Conservation (phyloP, 2,888 invertebrate genomes). For the Cephus sareptanus region DNA sequence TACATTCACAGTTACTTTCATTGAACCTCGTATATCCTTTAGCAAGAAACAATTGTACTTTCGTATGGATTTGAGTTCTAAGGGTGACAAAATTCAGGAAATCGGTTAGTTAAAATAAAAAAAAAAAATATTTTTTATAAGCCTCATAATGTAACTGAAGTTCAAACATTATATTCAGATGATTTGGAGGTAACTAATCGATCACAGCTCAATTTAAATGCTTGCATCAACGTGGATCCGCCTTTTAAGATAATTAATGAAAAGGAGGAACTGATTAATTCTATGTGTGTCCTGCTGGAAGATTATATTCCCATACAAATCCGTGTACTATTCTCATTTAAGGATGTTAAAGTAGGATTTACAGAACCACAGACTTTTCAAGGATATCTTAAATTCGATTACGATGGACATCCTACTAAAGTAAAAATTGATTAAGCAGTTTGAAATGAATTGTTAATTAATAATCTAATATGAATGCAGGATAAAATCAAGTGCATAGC, state of each 20-base stretch:
- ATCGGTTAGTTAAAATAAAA: conserved; percentile 60
- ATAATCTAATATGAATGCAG: conserved; percentile 62
- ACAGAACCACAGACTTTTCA: conserved; percentile 20
- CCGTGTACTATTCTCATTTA: conserved; percentile 46
- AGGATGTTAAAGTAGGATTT: conserved; percentile 20
- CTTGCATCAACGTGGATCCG: conserved; percentile 66
- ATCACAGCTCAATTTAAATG: conserved; percentile 68
- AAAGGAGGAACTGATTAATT: conserved; percentile 32
- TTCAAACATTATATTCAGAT: conserved; percentile 62
- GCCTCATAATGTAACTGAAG: not conserved
- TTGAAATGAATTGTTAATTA: not conserved
- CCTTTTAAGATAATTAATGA: conserved; percentile 65
- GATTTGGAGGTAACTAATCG: conserved; percentile 70
- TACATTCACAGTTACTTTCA: conserved; percentile 69
- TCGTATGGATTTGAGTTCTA: conserved; percentile 67
- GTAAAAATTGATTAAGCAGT: conserved; percentile 37
- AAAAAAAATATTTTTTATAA: conserved; percentile 11
- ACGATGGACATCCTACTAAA: conserved; percentile 62
- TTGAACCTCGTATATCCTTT: conserved; percentile 71
- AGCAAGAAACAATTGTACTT: conserved; percentile 68
- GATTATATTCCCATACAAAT: conserved; percentile 35
- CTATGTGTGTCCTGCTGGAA: conserved; percentile 33
- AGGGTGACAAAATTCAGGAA: conserved; percentile 66
- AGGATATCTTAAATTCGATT: conserved; percentile 57
- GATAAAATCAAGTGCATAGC: conserved; percentile 74